Percentiles rank a stretch among this genome's conserved stretches.
Evolutionary conservation across 1,140 invertebrate species (phyloP).

Genomic region (Hesperophylax magnus): DNA sequence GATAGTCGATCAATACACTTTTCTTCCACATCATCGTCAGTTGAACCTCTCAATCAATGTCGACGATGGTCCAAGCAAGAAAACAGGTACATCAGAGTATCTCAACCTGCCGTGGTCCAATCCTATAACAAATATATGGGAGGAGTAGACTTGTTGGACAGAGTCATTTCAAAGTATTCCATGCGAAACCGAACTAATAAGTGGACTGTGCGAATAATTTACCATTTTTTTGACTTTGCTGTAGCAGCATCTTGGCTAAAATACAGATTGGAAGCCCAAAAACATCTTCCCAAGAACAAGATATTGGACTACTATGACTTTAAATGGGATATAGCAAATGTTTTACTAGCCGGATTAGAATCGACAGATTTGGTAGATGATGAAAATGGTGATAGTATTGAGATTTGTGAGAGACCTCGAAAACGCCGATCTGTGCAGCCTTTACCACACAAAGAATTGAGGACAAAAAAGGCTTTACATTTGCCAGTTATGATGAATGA

Average conservation of each 20-base stretch:
- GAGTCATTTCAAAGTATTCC: conserved; percentile 28
- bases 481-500: too few relatives aligned
- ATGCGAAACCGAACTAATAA: conserved; percentile 24
- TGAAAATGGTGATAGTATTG: neutral
- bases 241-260: conserved; percentile 47
- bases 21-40: neutral
- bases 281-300: neutral
- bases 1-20: too few relatives aligned
- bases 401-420: neutral
- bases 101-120: too few relatives aligned
- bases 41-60: neutral
- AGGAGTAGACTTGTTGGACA: too few relatives aligned
- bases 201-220: conserved; percentile 42
- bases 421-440: too few relatives aligned
- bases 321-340: neutral
- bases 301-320: conserved; percentile 7
- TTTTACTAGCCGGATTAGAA: neutral
- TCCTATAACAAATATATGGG: too few relatives aligned
- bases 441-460: too few relatives aligned
- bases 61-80: too few relatives aligned
- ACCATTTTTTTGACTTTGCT: conserved; percentile 50
- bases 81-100: too few relatives aligned
- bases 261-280: conserved; percentile 39
- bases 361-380: neutral
- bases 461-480: too few relatives aligned